Percentiles rank a stretch among this genome's conserved stretches.
Evolutionary conservation across 1,140 invertebrate species (phyloP).

Genomic region (Anastrepha obliqua): DNA sequence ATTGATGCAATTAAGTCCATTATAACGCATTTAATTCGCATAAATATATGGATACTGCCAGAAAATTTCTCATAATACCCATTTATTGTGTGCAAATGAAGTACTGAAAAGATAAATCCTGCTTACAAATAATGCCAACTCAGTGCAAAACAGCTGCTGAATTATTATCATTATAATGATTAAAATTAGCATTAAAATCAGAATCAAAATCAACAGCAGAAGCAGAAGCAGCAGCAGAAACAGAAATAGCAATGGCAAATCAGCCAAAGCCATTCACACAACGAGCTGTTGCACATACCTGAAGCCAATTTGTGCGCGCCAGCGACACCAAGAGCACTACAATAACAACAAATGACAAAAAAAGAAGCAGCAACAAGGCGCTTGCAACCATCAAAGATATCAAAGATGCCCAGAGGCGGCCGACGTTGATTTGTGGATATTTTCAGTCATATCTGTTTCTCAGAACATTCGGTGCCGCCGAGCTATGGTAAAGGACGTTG

Average conservation of each 20-base stretch:
- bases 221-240: background rate
- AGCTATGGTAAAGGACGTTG: no score
- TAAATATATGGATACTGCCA: no score
- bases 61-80: background rate
- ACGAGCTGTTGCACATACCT: background rate
- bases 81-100: slow-evolving; percentile 52
- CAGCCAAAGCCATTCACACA: background rate
- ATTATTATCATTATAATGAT: slow-evolving; percentile 35
- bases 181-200: slow-evolving; percentile 32
- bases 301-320: background rate
- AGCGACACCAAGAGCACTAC: background rate
- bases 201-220: background rate
- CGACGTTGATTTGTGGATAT: no score
- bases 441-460: no score
- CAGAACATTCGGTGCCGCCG: no score
- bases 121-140: background rate
- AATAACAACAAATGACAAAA: background rate
- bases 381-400: background rate
- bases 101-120: slow-evolving; percentile 30
- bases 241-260: background rate
- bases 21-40: no score
- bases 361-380: background rate
- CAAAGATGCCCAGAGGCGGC: no score
- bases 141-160: background rate
- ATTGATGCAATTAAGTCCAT: no score